Evolutionary conservation across 23 tunicate species (phyloP).

Genomic region (Halocynthia aurantium): DNA sequence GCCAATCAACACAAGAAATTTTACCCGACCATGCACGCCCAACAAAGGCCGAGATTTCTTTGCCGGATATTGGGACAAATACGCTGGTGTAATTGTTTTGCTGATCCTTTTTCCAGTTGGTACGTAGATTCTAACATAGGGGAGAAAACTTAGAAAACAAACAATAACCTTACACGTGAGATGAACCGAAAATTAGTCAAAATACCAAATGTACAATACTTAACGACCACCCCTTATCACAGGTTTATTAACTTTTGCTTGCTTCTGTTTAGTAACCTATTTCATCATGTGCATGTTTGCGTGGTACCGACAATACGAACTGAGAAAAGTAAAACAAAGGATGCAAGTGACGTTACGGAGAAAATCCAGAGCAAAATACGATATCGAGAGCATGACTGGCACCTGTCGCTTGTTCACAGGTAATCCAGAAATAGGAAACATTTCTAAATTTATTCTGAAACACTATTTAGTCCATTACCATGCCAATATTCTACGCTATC

Average conservation of each 20-base stretch:
- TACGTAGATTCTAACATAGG: constrained; percentile 9
- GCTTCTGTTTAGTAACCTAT: neutral
- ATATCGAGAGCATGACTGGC: too few relatives aligned
- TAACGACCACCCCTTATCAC: too few relatives aligned
- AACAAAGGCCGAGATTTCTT: constrained; percentile 54
- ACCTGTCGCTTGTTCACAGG: too few relatives aligned
- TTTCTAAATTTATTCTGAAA: too few relatives aligned
- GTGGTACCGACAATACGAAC: constrained; percentile 40
- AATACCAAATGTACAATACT: too few relatives aligned
- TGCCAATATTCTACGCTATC: too few relatives aligned
- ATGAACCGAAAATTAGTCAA: too few relatives aligned
- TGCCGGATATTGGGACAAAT: constrained; percentile 48
- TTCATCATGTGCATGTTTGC: constrained; percentile 62
- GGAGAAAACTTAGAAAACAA: neutral
- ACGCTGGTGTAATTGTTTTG: constrained; percentile 53
- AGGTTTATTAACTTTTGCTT: too few relatives aligned
- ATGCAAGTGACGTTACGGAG: neutral
- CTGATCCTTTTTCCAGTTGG: constrained; percentile 60
- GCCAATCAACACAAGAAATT: constrained; percentile 12
- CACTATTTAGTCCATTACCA: too few relatives aligned
- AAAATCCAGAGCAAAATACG: too few relatives aligned
- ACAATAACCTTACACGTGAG: neutral
- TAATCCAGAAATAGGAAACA: too few relatives aligned
- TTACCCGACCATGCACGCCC: constrained; percentile 66
- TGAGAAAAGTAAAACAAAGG: constrained; percentile 1